Evolutionary conservation across 2,797 vertebrate genomes (phyloP), one percentile per base, ranked within the genome.

Genomic region (Ctenopoma multispine): DNA sequence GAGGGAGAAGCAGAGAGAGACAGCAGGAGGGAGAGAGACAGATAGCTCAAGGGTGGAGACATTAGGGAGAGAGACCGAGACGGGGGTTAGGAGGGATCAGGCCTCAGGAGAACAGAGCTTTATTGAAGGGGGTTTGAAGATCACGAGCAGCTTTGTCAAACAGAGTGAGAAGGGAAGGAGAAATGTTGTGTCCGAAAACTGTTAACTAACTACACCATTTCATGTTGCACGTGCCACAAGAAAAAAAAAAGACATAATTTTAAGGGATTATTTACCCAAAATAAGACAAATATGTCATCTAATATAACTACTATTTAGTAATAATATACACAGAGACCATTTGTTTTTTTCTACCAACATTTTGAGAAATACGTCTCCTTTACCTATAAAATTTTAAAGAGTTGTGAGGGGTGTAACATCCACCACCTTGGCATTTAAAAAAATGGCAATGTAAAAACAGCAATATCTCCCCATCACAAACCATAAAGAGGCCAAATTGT

Each of bases 111-210:
- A 83, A 71, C 77, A 70, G 75, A 80, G 87, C 80, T 82, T 83
- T 86, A 73, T 89, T 91, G 87, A 89, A 89, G 78, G 88, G 81
- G 84, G 82, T 90, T 89, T 90, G 89, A 91, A 92, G 90, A 92
- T 93, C 87, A 87, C 61, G 72, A 82, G 86, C 83, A 83, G 87
- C 92, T 93, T 91, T 89, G 90, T 92, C 87, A 88, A 87, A 89
- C 80, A 79, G 51, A 86, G 71, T 64, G 75, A 75, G 61, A 74
- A 44, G 58, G 47, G 59, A 65, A 68, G 63, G 70, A 81, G 65
- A 75, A 75, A 72, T 54, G 31, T 65, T 65, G 69, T 56, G 75
- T 80, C 85, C 75, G 54, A 79, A 86, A 72, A 81, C 59, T 71
- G 66, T 65, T 75, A 23, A 31, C 48, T 4, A 50, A 49, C 10